phyloP scores from a whole-genome alignment of 37 sponge, comb jelly and placozoan genomes.

The Eunapius fragilis region DNA sequence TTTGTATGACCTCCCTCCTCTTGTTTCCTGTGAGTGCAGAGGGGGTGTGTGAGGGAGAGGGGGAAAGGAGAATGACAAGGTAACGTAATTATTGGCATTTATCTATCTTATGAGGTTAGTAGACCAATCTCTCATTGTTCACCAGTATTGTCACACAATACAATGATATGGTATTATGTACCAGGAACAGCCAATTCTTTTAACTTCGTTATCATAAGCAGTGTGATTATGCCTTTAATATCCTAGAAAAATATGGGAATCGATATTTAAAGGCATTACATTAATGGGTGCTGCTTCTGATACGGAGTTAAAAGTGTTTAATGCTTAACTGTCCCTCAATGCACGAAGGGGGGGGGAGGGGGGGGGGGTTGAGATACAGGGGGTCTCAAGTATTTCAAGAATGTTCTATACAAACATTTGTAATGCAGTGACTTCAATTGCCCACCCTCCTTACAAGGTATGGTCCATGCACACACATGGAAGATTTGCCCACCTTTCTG shows the following conservation, averaged over 20 bases:
- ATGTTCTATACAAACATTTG: neutral
- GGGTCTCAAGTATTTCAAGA: neutral
- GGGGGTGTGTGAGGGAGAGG: neutral
- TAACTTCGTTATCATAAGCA: too few relatives aligned
- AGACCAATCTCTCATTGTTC: neutral
- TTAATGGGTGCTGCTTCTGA: too few relatives aligned
- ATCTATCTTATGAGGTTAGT: neutral
- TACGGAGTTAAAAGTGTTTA: too few relatives aligned
- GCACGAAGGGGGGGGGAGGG: neutral
- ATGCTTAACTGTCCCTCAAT: too few relatives aligned
- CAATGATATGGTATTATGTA: neutral
- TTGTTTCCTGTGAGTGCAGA: slow-evolving; percentile 67
- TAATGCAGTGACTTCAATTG: neutral
- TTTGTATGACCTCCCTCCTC: slow-evolving; percentile 70
- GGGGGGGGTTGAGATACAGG: neutral
- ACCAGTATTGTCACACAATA: neutral
- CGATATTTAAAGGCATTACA: too few relatives aligned
- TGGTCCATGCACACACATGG: neutral
- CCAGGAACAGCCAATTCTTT: too few relatives aligned
- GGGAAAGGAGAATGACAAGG: neutral
- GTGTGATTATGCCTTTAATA: too few relatives aligned
- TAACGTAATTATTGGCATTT: too few relatives aligned
- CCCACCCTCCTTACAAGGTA: too few relatives aligned
- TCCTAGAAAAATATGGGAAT: too few relatives aligned
- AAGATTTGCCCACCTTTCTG: slow-evolving; percentile 68